A percentile compares a stretch with the other conserved stretches of the same genome.
Conservation (phyloP, 2,888 invertebrate species). For the Harpalus rubripes region DNA sequence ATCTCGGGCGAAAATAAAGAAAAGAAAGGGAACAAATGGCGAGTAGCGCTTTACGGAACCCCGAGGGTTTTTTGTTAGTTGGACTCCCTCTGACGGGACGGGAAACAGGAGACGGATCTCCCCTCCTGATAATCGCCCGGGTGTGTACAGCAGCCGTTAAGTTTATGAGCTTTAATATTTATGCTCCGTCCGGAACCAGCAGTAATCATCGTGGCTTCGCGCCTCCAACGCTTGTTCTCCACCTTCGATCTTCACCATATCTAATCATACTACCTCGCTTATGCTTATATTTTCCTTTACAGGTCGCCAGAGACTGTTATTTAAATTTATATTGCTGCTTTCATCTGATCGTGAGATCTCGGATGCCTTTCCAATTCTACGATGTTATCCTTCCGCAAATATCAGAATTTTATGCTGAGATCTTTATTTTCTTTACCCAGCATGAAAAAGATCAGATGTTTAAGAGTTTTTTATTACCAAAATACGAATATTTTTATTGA, state of each 20-base stretch:
- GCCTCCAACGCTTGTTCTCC: neutral
- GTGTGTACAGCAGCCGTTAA: conserved; percentile 60
- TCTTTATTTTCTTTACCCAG: neutral
- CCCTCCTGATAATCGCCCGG: conserved; percentile 59
- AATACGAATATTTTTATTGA: neutral
- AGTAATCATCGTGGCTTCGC: conserved; percentile 55
- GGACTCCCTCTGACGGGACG: conserved; percentile 21
- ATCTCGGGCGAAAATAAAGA: conserved; percentile 45
- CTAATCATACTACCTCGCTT: conserved; percentile 60
- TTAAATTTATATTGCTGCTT: conserved; percentile 61
- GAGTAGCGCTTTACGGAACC: conserved; percentile 10
- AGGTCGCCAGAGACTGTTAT: conserved; percentile 44
- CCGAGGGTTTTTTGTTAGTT: conserved; percentile 26
- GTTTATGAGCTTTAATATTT: conserved; percentile 66
- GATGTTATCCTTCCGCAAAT: neutral
- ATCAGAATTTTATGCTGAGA: neutral
- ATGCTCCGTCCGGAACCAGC: conserved; percentile 56
- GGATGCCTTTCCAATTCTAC: neutral
- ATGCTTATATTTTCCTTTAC: conserved; percentile 53
- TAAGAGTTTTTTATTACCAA: neutral
- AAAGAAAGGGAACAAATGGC: conserved; percentile 31
- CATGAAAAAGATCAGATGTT: neutral
- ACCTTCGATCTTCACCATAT: conserved; percentile 56
- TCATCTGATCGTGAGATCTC: conserved; percentile 2
- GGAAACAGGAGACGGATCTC: conserved; percentile 10